phyloP scores from a whole-genome alignment of 2,797 vertebrate genomes.

The Simalia tracyae region DNA sequence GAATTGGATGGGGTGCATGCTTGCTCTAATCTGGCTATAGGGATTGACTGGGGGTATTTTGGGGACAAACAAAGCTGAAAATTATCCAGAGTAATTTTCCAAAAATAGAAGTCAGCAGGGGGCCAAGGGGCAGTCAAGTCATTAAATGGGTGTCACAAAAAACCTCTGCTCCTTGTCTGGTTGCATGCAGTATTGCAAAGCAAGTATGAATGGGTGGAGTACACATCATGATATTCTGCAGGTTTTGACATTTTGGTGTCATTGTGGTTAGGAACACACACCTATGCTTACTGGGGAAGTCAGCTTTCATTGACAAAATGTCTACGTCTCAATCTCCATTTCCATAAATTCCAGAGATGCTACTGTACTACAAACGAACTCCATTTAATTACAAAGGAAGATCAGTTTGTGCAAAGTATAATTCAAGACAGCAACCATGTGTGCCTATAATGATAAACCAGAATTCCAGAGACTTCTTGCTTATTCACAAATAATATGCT shows the following conservation, averaged over 20 bases:
- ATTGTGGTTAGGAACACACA: not conserved
- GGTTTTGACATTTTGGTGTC: no score
- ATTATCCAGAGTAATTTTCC: no score
- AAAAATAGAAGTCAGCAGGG: not conserved
- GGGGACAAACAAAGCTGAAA: no score
- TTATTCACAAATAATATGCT: not conserved
- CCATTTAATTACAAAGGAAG: not conserved
- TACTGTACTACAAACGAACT: not conserved
- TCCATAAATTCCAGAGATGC: not conserved
- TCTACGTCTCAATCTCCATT: not conserved
- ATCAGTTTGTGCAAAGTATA: not conserved
- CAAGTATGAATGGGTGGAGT: no score
- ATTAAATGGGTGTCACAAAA: no score
- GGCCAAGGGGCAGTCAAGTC: no score
- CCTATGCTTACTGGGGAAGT: not conserved
- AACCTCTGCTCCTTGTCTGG: no score
- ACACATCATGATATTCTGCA: no score
- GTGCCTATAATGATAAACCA: not conserved
- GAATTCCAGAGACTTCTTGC: not conserved
- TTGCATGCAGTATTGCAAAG: no score
- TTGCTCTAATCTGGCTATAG: no score
- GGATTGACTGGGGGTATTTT: no score
- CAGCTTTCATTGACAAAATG: not conserved
- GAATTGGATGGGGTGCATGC: no score
- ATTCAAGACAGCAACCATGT: not conserved